Evolutionary conservation across 2,888 invertebrate genomes (phyloP), one percentile per base, ranked within the genome.

Genomic region (Chaitophorus viminalis): DNA sequence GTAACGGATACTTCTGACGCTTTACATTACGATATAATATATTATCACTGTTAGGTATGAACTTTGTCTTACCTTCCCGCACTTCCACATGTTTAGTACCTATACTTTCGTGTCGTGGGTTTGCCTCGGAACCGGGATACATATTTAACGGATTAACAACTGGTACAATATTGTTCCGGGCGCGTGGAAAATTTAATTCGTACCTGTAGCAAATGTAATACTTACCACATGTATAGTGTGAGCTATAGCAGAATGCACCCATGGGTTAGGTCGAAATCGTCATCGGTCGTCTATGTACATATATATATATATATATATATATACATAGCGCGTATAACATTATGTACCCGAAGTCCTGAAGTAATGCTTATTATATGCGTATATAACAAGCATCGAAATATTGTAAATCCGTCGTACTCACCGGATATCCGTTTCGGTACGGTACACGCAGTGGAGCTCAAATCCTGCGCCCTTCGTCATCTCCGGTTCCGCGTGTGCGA

Each of bases 401-500:
- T 46, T 14, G 46, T 46, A 11, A 46, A 46, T 46, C 46, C 74
- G 60, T 29, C 74, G 31, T 29, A 31, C 78, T 78, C n/a, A 46
- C 87, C 87, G 87, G 87, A 87, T 79, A 79, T 87, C 87, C 87
- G 77, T 86, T 29, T 54, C 36, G 54, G 36, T n/a, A n/a, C 14
- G 36, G 82, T 52, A 39, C 76, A 33, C n/a, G 77, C 77, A 87
- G 0, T 74, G 25, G 72, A 87, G 79, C 87, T 87, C 79, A 87
- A 79, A 81, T 87, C 87, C 87, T 87, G 79, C 79, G 79, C 79
- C 79, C 87, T 79, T 87, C 86, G 87, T 87, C 87, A 87, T 87
- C 87, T 87, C 87, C 87, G 79, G 87, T 87, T 72, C 85, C 78
- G 78, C 70, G 77, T 31, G 33, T 39, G 33, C 52, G 9, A 33